Evolutionary conservation across 2,797 vertebrate genomes (phyloP).

Genomic region (Synanceia verrucosa): DNA sequence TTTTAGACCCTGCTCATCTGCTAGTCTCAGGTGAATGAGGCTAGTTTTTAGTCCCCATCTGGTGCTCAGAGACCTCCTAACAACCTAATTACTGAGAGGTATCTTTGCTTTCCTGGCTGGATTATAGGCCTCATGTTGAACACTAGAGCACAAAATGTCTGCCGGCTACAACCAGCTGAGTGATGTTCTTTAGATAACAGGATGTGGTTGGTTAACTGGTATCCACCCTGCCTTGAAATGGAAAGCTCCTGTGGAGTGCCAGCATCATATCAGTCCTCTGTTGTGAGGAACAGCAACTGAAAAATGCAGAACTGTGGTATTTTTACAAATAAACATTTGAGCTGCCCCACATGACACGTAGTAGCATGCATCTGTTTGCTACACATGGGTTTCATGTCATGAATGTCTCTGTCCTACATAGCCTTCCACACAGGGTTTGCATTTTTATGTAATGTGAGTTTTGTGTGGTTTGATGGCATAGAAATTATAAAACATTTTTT

Average conservation of each 20-base stretch:
- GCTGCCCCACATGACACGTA: neutral
- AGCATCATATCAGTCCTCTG: conserved; percentile 1
- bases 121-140: conserved; percentile 65
- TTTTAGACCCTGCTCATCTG: conserved; percentile 59
- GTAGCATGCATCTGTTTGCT: conserved; percentile 20
- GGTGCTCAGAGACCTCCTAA: conserved; percentile 67
- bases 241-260: conserved; percentile 38
- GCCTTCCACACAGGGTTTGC: conserved; percentile 10
- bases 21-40: conserved; percentile 62
- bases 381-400: neutral
- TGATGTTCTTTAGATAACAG: conserved; percentile 58
- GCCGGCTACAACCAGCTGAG: conserved; percentile 63
- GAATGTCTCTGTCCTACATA: neutral
- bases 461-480: neutral
- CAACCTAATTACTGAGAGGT: conserved; percentile 62
- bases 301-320: conserved; percentile 22
- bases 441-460: conserved; percentile 10
- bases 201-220: conserved; percentile 72
- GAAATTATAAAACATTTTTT: neutral
- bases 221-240: conserved; percentile 43
- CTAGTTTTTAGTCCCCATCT: conserved; percentile 71
- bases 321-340: conserved; percentile 29
- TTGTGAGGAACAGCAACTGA: conserved; percentile 23
- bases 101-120: conserved; percentile 40
- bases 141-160: conserved; percentile 69